Base-by-base conservation (phyloP, 1,140 invertebrate species). In the Campoletis sonorensis region DNA sequence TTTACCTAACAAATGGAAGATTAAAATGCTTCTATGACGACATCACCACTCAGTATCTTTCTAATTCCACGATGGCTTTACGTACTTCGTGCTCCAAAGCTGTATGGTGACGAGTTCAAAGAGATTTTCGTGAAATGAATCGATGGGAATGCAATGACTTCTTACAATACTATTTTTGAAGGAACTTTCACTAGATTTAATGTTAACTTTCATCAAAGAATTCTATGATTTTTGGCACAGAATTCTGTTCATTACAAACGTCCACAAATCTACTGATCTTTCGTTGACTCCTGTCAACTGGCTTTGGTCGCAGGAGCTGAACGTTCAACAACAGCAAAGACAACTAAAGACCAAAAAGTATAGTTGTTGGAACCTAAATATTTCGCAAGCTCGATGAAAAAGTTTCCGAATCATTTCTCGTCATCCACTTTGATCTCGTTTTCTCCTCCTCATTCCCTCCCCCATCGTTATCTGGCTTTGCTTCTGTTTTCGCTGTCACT, bases 21-120 rank as follows among this genome's bases (percentile, higher is more conserved):
- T 75, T 75, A 75, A 75, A 75, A 75, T 75, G 23, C 72, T 51
- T 11, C 58, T 18, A 40, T 49, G 27, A n/a, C 49, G 72, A 75
- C 18, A 64, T 23, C 23, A 40, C 18, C 49, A 27, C 16, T 49
- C 23, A 33, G 72, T 49, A 7, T 10, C 2, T 16, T 58, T 27
- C 26, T 49, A 58, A 75, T 75, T 23, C 33, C 10, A 8, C 4
- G 13, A 45, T 26, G 71, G 49, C 15, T 40, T 18, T 49, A 33
- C 23, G 40, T 45, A 26, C 27, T 27, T 4, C 61, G 10, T 54
- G 15, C 40, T 13, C 11, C 16, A 54, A 54, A 4, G 16, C n/a
- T n/a, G n/a, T 0, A 27, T 33, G 30, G 40, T 40, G 16, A 4
- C 21, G 75, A 61, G 16, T 26, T 27, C 1, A 23, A 30, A n/a